Base-by-base conservation (phyloP, 2,797 vertebrate species). In the Tapirus indicus region DNA sequence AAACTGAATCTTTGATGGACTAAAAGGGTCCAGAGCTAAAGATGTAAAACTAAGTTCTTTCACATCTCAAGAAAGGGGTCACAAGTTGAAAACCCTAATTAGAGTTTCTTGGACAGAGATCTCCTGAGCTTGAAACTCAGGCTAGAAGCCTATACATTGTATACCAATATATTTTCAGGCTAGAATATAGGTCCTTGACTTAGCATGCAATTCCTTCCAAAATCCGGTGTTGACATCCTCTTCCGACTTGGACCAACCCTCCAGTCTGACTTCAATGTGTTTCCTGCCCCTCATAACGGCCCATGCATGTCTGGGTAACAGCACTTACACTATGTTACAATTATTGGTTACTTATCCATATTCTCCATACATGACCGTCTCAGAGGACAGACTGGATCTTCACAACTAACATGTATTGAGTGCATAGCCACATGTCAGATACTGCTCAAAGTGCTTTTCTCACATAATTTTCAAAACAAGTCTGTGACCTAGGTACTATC, bases 41-140 rank as follows among this genome's bases (percentile, higher is more conserved):
- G 69, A 72, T 56, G 11, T 32, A 86, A 96, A 84, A 82, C 23
- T 56, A 86, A 56, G 23, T 79, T 95, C n/a, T 86, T 91, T 72
- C 69, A 60, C 27, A 8, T 94, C 35, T 71, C 71, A 44, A 89
- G 38, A 79, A n/a, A 88, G 8, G 2, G 2, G 6, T 58, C 25
- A 47, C 1, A 71, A 17, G 5, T 79, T 87, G 41, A 86, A 91
- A 95, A 54, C 5, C 3, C 6, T 68, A 49, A 77, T 10, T 80
- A 69, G 29, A 44, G 9, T 66, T 91, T 93, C 27, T 88, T 25
- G 4, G 14, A 49, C 52, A 94, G 92, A 94, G 38, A 49, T 90
- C 12, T 83, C 27, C 21, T 49, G 13, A 94, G 38, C 25, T 88
- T 58, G 13, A 92, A 80, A 52, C n/a, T 82, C 32, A 75, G 7